Evolutionary conservation across 2,113 vertebrate species (phyloP).

Genomic region (Conger conger): DNA sequence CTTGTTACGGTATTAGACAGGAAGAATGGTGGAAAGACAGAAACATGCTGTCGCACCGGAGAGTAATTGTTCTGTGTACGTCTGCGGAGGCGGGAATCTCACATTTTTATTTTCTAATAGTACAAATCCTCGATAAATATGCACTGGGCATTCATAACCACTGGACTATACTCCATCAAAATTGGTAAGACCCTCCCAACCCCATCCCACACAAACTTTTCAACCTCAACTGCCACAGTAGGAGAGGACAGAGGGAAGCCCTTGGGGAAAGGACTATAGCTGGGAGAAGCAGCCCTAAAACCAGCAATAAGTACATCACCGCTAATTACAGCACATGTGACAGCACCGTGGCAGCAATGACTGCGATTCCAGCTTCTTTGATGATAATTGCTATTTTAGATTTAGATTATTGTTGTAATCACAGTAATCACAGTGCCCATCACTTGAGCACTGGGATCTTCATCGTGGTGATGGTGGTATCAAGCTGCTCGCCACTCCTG

Average conservation of each 20-base stretch:
- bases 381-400: not conserved
- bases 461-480: not conserved
- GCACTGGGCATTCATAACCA: not conserved
- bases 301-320: not conserved
- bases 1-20: not conserved
- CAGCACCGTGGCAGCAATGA: not conserved
- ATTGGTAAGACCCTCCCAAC: not conserved
- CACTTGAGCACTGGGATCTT: not conserved
- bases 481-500: not conserved
- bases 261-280: not conserved
- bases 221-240: not conserved
- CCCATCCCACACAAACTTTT: not conserved
- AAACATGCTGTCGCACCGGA: not conserved
- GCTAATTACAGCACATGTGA: not conserved
- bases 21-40: not conserved
- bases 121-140: not conserved
- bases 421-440: not conserved
- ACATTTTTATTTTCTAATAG: not conserved
- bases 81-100: not conserved
- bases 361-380: not conserved
- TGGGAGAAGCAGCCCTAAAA: not conserved
- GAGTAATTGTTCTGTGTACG: not conserved
- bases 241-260: not conserved
- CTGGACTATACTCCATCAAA: not conserved
- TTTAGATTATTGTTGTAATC: not conserved